A percentile compares a stretch with the other conserved stretches of the same genome.
These are phyloP conservation scores for Abrostola tripartita DNA, from an alignment of 2,888 invertebrate genomes.

Conservation along the genomic window DNA sequence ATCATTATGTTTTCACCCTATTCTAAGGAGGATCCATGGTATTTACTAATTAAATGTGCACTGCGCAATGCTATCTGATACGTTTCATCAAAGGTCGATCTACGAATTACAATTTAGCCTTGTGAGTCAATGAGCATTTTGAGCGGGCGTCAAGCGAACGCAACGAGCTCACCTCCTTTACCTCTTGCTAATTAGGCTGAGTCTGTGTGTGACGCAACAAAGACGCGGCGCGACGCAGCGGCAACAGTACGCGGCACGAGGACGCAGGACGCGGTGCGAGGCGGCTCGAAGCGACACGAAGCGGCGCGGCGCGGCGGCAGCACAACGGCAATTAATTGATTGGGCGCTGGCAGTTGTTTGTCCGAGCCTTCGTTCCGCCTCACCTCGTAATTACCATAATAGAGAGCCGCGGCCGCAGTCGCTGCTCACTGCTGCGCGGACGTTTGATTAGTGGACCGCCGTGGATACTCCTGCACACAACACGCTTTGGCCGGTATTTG, in stretches of 20 bases:
- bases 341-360: slow-evolving; percentile 47
- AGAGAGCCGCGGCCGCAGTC: slow-evolving; percentile 33
- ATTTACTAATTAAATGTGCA: slow-evolving; percentile 9
- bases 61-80: neutral
- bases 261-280: too few relatives aligned
- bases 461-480: neutral
- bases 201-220: slow-evolving; percentile 18
- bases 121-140: neutral
- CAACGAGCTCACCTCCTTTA: slow-evolving; percentile 35
- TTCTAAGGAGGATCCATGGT: too few relatives aligned
- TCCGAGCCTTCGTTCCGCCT: slow-evolving; percentile 35
- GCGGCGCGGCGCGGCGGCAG: slow-evolving; percentile 1
- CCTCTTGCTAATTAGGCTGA: slow-evolving; percentile 41
- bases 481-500: neutral
- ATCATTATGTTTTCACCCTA: too few relatives aligned
- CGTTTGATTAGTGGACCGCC: neutral
- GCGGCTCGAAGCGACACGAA: neutral
- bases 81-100: neutral
- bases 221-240: neutral
- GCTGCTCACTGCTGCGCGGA: neutral
- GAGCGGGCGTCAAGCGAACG: slow-evolving; percentile 9
- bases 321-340: slow-evolving; percentile 51
- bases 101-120: slow-evolving; percentile 9
- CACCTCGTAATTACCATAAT: slow-evolving; percentile 50
- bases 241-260: too few relatives aligned